Percentiles rank a stretch among this genome's conserved stretches.
phyloP scores from a whole-genome alignment of 2,113 vertebrate species.

The Platysternon megacephalum region DNA sequence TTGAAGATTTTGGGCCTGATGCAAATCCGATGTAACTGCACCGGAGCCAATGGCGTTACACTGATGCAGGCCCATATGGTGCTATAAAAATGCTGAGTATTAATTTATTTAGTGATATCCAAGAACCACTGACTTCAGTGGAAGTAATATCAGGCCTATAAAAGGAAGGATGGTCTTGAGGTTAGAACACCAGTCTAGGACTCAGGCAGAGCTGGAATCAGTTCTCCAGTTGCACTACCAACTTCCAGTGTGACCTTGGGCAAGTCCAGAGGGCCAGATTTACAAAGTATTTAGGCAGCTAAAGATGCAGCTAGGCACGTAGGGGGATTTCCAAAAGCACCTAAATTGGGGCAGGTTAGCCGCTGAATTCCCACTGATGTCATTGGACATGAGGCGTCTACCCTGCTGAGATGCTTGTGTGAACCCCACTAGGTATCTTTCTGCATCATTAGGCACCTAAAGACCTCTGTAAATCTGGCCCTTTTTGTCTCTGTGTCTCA shows the following conservation, averaged over 20 bases:
- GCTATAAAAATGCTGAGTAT: neutral
- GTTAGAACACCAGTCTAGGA: neutral
- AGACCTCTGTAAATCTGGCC: neutral
- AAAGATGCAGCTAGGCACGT: neutral
- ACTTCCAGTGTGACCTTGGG: accelerated
- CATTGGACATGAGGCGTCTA: neutral
- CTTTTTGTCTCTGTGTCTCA: neutral
- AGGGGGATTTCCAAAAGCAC: neutral
- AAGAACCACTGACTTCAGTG: neutral
- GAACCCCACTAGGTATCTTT: neutral
- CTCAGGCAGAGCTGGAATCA: neutral
- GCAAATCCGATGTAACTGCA: neutral
- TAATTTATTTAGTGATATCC: neutral
- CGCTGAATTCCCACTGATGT: neutral
- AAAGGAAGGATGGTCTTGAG: conserved; percentile 1
- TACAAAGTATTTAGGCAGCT: neutral
- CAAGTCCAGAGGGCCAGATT: neutral
- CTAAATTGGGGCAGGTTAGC: neutral
- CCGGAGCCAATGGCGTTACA: neutral
- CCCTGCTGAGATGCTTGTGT: neutral
- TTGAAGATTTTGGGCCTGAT: neutral
- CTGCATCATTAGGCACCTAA: neutral
- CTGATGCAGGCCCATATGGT: neutral
- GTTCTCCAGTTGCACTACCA: neutral
- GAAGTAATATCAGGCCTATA: neutral